These are phyloP conservation scores for Zaprionus vittiger DNA, from an alignment of 1,140 invertebrate species.

Conservation along the genomic window DNA sequence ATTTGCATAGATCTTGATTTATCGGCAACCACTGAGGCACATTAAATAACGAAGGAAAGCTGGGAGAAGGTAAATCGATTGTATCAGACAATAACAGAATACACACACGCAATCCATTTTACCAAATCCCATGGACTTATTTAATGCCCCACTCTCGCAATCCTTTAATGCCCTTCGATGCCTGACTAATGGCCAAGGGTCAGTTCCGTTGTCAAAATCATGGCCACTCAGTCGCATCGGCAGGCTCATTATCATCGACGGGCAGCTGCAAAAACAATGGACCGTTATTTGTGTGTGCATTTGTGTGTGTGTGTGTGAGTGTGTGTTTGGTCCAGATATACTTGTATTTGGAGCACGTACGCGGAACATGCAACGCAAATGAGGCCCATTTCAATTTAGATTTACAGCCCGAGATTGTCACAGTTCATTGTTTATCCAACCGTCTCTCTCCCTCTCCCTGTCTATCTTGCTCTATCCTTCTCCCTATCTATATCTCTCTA, in stretches of 20 bases:
- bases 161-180: conserved; percentile 41
- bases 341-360: conserved; percentile 48
- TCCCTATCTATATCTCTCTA: not conserved
- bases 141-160: conserved; percentile 14
- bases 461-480: no score
- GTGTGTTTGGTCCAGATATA: conserved; percentile 17
- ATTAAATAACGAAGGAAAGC: not conserved
- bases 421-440: conserved; percentile 31
- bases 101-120: conserved; percentile 21
- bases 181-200: conserved; percentile 54
- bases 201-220: conserved; percentile 27
- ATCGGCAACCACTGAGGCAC: not conserved
- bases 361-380: conserved; percentile 43
- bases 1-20: not conserved
- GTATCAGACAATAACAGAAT: not conserved
- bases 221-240: conserved; percentile 46
- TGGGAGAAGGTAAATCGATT: not conserved
- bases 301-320: not conserved
- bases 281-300: conserved; percentile 7
- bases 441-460: not conserved
- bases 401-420: conserved; percentile 62
- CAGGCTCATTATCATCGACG: conserved; percentile 48
- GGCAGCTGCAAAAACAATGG: conserved; percentile 54
- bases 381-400: conserved; percentile 70
- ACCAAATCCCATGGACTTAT: conserved; percentile 13